These are phyloP conservation scores for Gymnothorax javanicus DNA, from an alignment of 2,797 vertebrate genomes.

Conservation along the genomic window DNA sequence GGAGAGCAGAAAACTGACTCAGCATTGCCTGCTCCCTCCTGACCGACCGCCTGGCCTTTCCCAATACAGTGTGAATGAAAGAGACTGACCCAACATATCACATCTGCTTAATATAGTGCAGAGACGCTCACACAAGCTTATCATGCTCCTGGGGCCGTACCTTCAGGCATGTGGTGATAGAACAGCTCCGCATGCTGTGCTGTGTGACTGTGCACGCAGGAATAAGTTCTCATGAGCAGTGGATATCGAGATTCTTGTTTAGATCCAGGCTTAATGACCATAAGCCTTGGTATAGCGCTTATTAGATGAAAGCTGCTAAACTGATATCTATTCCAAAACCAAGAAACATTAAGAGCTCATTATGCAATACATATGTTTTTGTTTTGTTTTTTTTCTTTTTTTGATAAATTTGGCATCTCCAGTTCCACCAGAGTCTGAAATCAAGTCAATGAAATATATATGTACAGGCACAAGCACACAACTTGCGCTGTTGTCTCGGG, in stretches of 20 bases:
- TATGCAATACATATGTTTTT: not conserved
- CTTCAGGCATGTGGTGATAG: not conserved
- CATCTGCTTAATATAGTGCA: not conserved
- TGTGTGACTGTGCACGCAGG: not conserved
- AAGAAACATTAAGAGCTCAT: not conserved
- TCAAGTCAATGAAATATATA: too few species aligned
- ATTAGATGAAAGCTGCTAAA: not conserved
- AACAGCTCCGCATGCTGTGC: not conserved
- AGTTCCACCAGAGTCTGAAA: too few species aligned
- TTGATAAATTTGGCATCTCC: too few species aligned
- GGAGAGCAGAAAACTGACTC: not conserved
- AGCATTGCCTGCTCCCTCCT: not conserved
- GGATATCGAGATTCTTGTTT: not conserved
- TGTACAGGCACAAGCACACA: too few species aligned
- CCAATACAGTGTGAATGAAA: not conserved
- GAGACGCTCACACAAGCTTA: not conserved
- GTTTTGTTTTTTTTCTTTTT: not conserved
- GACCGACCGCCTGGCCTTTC: not conserved
- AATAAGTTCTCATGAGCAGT: not conserved
- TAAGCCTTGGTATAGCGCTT: not conserved
- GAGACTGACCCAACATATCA: not conserved
- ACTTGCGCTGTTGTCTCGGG: not conserved
- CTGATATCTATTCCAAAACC: not conserved
- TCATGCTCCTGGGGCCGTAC: not conserved
- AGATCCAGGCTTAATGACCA: not conserved